Percentiles rank a stretch among this genome's conserved stretches.
Evolutionary conservation across 1,140 invertebrate species (phyloP).

Genomic region (Polyergus mexicanus): DNA sequence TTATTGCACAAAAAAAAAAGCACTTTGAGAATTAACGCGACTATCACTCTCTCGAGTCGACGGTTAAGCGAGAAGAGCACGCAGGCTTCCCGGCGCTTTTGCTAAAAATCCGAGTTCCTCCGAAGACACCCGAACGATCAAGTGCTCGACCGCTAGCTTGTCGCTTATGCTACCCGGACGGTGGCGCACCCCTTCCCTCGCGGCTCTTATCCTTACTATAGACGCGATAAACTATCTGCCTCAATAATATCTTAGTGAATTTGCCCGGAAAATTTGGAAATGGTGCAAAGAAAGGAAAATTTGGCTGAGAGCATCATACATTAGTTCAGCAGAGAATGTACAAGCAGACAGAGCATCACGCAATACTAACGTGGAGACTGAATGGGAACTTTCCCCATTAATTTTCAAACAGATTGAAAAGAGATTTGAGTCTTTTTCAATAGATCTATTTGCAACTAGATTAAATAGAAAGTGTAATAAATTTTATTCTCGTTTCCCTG

Average conservation of each 20-base stretch:
- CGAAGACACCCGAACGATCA: no score
- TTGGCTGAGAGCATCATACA: constrained; percentile 41
- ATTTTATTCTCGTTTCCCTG: neutral
- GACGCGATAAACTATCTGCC: no score
- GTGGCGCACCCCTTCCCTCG: no score
- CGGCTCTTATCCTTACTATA: no score
- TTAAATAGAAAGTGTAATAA: constrained; percentile 19
- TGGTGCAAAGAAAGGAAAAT: constrained; percentile 50
- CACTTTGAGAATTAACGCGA: no score
- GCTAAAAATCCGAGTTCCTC: no score
- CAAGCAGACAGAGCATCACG: constrained; percentile 24
- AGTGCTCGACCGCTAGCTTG: no score
- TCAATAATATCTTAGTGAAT: constrained; percentile 33
- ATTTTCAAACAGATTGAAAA: neutral
- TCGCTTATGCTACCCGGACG: no score
- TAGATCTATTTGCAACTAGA: constrained; percentile 32
- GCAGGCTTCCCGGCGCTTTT: no score
- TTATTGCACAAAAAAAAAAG: no score
- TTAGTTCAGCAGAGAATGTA: constrained; percentile 28
- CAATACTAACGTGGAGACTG: neutral
- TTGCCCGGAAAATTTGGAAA: constrained; percentile 48
- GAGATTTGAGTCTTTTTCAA: neutral
- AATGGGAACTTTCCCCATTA: neutral
- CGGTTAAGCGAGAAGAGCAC: no score
- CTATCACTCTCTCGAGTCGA: no score